A percentile compares a stretch with the other conserved stretches of the same genome.
Evolutionary conservation across 2,888 invertebrate genomes (phyloP).

Genomic region (Agrypnus murinus): DNA sequence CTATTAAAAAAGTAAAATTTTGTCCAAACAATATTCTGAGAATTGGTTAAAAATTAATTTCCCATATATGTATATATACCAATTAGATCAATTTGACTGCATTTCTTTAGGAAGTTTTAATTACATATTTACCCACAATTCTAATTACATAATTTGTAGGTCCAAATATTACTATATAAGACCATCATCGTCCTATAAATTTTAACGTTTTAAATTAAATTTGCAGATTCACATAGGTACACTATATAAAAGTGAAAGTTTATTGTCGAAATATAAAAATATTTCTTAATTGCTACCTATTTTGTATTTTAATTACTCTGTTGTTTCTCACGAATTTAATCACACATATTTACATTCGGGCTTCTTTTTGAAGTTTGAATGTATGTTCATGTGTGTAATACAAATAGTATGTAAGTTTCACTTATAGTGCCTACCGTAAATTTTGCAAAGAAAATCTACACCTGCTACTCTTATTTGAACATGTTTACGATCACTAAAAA

Average conservation of each 20-base stretch:
- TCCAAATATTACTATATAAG: neutral
- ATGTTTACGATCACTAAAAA: too few species aligned
- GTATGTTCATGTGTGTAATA: too few species aligned
- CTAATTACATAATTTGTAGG: neutral
- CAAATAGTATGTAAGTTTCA: too few species aligned
- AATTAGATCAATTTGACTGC: neutral
- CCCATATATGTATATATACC: neutral
- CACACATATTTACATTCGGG: neutral
- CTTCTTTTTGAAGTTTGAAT: neutral
- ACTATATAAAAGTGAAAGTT: slow-evolving; percentile 23
- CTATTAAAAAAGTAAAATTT: too few species aligned
- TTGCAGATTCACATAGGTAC: slow-evolving; percentile 16
- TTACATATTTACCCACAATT: slow-evolving; percentile 10
- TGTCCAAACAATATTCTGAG: too few species aligned
- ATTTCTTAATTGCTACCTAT: slow-evolving; percentile 20
- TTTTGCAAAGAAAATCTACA: too few species aligned
- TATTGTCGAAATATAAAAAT: slow-evolving; percentile 24
- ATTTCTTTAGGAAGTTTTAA: slow-evolving; percentile 5
- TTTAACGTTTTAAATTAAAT: slow-evolving; percentile 12
- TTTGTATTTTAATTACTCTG: slow-evolving; percentile 20
- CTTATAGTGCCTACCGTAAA: too few species aligned
- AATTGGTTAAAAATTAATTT: neutral
- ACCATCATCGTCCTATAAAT: slow-evolving; percentile 7
- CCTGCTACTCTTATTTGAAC: too few species aligned
- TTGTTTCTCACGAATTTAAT: slow-evolving; percentile 26